These are phyloP conservation scores for Notocelia uddmanniana DNA, from an alignment of 2,888 invertebrate genomes.

Conservation along the genomic window DNA sequence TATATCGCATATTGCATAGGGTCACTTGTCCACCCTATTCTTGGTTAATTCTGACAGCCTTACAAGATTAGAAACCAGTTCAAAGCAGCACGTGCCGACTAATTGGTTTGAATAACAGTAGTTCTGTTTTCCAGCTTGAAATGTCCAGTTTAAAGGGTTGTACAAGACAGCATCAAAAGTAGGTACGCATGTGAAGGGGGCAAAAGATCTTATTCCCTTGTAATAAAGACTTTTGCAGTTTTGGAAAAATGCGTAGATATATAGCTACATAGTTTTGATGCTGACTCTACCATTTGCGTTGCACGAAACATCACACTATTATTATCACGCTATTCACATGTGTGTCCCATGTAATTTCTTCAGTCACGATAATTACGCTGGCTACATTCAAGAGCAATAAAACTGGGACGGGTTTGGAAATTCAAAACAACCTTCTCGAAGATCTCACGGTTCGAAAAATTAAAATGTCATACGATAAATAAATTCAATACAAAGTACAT, in stretches of 20 bases:
- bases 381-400: no score
- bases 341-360: background rate
- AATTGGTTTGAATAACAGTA: slow-evolving; percentile 38
- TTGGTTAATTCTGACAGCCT: slow-evolving; percentile 16
- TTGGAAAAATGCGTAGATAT: no score
- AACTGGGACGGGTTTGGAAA: no score
- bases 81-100: slow-evolving; percentile 29
- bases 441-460: no score
- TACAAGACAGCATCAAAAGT: background rate
- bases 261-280: no score
- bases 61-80: slow-evolving; percentile 26
- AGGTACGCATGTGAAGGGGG: no score
- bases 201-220: no score
- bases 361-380: background rate
- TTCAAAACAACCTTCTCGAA: no score
- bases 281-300: background rate
- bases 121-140: slow-evolving; percentile 20
- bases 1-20: background rate
- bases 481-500: no score
- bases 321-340: no score
- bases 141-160: background rate
- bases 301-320: background rate
- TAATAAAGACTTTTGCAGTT: no score
- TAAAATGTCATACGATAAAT: no score
- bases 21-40: slow-evolving; percentile 22